A percentile compares a stretch with the other conserved stretches of the same genome.
Evolutionary conservation across 1,140 invertebrate genomes (phyloP).

Genomic region (Drosophila pseudoananassae): DNA sequence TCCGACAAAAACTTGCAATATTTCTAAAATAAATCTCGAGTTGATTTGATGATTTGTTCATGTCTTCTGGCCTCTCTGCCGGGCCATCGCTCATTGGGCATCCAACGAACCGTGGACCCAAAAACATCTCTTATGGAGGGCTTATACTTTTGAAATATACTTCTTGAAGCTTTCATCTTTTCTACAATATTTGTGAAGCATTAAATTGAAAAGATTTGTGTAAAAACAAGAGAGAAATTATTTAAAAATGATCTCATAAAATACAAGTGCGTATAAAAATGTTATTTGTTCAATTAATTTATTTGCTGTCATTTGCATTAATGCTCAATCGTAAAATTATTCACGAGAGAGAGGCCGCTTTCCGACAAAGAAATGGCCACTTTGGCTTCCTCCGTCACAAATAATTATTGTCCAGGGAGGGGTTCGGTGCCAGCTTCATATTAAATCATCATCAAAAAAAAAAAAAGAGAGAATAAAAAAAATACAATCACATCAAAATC

Average conservation of each 20-base stretch:
- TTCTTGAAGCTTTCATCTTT: slow-evolving; percentile 18
- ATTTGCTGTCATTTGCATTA: slow-evolving; percentile 41
- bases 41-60: slow-evolving; percentile 54
- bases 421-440: slow-evolving; percentile 11
- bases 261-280: slow-evolving; percentile 10
- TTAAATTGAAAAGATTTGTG: not conserved
- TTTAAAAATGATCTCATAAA: slow-evolving; percentile 8
- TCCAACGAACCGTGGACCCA: slow-evolving; percentile 22
- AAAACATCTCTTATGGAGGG: slow-evolving; percentile 32
- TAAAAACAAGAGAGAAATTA: not conserved
- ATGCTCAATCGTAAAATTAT: slow-evolving; percentile 46
- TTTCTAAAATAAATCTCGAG: slow-evolving; percentile 43
- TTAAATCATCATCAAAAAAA: slow-evolving; percentile 47
- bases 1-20: slow-evolving; percentile 27
- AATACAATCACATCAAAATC: slow-evolving; percentile 38
- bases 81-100: slow-evolving; percentile 41
- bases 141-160: no score
- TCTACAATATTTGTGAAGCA: slow-evolving; percentile 4
- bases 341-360: not conserved
- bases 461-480: slow-evolving; percentile 2
- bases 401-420: slow-evolving; percentile 28
- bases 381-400: slow-evolving; percentile 37
- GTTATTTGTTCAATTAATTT: slow-evolving; percentile 30
- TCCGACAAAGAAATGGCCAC: slow-evolving; percentile 30
- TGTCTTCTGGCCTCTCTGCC: slow-evolving; percentile 43